A percentile compares a stretch with the other conserved stretches of the same genome.
phyloP scores from a whole-genome alignment of 2,797 vertebrate genomes.

The Danio jaintianensis region DNA sequence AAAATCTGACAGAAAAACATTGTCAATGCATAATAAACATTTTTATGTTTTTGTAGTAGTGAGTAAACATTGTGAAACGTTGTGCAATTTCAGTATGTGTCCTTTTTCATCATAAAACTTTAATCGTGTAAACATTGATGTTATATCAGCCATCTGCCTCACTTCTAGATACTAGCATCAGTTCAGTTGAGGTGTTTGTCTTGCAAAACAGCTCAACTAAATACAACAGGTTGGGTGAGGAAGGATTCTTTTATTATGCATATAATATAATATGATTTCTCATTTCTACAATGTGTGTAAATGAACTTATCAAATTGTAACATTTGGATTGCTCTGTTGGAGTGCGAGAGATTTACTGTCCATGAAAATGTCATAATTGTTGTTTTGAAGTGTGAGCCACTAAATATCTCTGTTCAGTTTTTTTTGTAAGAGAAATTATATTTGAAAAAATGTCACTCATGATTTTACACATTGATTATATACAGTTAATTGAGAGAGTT shows the following conservation, averaged over 20 bases:
- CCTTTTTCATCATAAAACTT: slow-evolving; percentile 1
- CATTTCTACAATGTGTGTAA: not conserved
- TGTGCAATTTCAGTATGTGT: not conserved
- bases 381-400: too few relatives aligned
- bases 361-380: too few relatives aligned
- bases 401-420: too few relatives aligned
- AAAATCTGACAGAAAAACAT: not conserved
- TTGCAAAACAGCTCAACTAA: not conserved
- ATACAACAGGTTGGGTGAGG: not conserved
- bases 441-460: too few relatives aligned
- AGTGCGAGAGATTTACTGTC: too few relatives aligned
- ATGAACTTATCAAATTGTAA: not conserved
- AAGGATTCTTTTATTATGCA: not conserved
- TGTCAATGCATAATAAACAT: not conserved
- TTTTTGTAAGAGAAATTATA: too few relatives aligned
- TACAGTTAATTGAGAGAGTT: too few relatives aligned
- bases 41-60: not conserved
- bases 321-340: too few relatives aligned
- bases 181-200: not conserved
- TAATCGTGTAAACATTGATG: not conserved
- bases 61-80: not conserved
- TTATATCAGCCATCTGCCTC: slow-evolving; percentile 15
- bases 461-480: too few relatives aligned
- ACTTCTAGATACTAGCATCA: not conserved
- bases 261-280: not conserved